Evolutionary conservation across 2,113 vertebrate species (phyloP).

Genomic region (Myrmecobius fasciatus): DNA sequence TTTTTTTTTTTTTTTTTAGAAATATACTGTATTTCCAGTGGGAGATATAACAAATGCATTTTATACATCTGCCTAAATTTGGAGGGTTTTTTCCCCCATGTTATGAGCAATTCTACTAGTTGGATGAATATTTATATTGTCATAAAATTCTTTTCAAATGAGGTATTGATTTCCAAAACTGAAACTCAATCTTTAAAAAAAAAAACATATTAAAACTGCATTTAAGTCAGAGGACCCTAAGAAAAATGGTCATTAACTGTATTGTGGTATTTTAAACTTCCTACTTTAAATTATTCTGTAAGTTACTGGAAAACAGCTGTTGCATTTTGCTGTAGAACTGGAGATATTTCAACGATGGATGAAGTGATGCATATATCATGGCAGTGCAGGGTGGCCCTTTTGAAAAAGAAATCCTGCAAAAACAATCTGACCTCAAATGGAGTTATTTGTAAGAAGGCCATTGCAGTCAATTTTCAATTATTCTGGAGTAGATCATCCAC

Average conservation of each 20-base stretch:
- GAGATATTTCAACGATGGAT: conserved; percentile 27
- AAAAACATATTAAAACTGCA: conserved; percentile 35
- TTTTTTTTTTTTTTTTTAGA: conserved; percentile 43
- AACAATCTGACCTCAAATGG: too few species aligned
- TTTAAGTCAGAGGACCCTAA: conserved; percentile 8
- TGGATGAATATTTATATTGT: conserved; percentile 21
- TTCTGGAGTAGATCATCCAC: neutral
- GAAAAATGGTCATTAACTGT: conserved; percentile 3
- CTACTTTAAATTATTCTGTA: conserved; percentile 8
- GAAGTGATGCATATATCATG: neutral
- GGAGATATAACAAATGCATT: conserved; percentile 32
- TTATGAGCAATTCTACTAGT: conserved; percentile 8
- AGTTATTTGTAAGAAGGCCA: neutral
- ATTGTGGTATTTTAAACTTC: conserved; percentile 35
- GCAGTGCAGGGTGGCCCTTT: neutral
- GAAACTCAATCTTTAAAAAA: conserved; percentile 37
- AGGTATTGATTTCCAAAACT: conserved; percentile 19
- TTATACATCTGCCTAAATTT: conserved; percentile 7
- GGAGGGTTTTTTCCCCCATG: neutral
- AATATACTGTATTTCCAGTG: conserved; percentile 27
- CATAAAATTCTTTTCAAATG: conserved; percentile 54
- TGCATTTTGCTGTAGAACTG: neutral
- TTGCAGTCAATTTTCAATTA: neutral
- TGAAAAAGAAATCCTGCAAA: conserved; percentile 19
- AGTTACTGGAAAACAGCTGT: conserved; percentile 1